phyloP scores from a whole-genome alignment of 2,113 vertebrate genomes.

The Microtus pennsylvanicus region DNA sequence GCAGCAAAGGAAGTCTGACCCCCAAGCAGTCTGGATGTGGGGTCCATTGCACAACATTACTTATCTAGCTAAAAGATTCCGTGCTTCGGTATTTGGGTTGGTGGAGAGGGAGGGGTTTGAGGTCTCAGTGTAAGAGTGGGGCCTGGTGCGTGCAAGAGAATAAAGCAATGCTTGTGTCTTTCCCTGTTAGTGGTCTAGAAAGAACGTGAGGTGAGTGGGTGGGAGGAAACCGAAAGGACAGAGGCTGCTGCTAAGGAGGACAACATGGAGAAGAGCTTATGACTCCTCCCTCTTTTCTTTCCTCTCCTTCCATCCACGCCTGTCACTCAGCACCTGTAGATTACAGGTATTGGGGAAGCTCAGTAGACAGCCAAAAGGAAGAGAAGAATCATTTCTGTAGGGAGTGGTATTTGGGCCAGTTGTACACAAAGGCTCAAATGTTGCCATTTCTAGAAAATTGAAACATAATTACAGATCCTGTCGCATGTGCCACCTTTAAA shows the following conservation, averaged over 20 bases:
- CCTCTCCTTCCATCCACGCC: neutral
- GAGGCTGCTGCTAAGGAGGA: neutral
- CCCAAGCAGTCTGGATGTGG: neutral
- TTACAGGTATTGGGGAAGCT: neutral
- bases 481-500: conserved; percentile 25
- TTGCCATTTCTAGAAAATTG: conserved; percentile 14
- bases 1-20: neutral
- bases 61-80: neutral
- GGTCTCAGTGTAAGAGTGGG: neutral
- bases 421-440: neutral
- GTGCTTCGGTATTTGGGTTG: too few species aligned
- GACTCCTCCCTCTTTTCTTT: neutral
- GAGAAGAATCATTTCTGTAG: neutral
- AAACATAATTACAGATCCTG: conserved; percentile 23
- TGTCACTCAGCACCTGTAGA: neutral
- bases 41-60: neutral
- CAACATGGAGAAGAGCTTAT: neutral
- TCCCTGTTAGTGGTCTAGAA: neutral
- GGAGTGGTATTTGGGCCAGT: neutral
- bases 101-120: neutral
- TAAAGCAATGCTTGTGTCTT: neutral
- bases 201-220: neutral
- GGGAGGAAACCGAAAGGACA: neutral
- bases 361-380: neutral
- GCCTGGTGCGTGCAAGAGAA: neutral